These are phyloP conservation scores for Nannoperca australis DNA, from an alignment of 2,797 vertebrate genomes.

Conservation along the genomic window DNA sequence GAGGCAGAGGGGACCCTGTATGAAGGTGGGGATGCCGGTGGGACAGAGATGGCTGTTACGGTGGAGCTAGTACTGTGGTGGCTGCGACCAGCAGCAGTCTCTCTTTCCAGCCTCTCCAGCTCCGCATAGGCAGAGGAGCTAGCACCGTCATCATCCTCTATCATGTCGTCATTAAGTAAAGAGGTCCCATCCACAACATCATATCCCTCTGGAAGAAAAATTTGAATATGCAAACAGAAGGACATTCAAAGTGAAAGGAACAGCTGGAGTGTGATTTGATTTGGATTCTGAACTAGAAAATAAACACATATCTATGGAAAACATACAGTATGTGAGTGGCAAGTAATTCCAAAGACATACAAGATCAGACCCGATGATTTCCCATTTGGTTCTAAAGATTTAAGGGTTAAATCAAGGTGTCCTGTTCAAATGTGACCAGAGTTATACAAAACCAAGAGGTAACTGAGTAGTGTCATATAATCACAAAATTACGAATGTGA, in stretches of 20 bases:
- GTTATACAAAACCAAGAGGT: constrained; percentile 27
- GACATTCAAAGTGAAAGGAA: constrained; percentile 85
- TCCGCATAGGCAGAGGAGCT: constrained; percentile 89
- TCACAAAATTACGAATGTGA: constrained; percentile 12
- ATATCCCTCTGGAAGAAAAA: constrained; percentile 91
- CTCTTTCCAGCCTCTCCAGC: constrained; percentile 86
- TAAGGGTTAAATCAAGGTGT: constrained; percentile 2
- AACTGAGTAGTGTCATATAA: constrained; percentile 32
- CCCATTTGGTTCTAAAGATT: constrained; percentile 1
- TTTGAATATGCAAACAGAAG: constrained; percentile 85
- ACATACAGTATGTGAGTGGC: constrained; percentile 83
- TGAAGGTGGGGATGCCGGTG: constrained; percentile 84
- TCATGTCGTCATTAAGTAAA: constrained; percentile 89
- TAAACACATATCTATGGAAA: constrained; percentile 80
- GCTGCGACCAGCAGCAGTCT: constrained; percentile 86
- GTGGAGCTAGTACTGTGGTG: constrained; percentile 90
- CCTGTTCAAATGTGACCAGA: constrained; percentile 6
- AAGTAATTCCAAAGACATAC: constrained; percentile 34
- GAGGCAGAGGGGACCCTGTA: constrained; percentile 81
- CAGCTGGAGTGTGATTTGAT: constrained; percentile 80
- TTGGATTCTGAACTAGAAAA: constrained; percentile 62
- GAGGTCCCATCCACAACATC: constrained; percentile 88
- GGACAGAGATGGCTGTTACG: constrained; percentile 88
- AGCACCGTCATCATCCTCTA: constrained; percentile 89
- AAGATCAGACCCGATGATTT: constrained; percentile 10